These are phyloP conservation scores for Rhogogaster chlorosoma DNA, from an alignment of 2,888 invertebrate genomes.

Conservation along the genomic window DNA sequence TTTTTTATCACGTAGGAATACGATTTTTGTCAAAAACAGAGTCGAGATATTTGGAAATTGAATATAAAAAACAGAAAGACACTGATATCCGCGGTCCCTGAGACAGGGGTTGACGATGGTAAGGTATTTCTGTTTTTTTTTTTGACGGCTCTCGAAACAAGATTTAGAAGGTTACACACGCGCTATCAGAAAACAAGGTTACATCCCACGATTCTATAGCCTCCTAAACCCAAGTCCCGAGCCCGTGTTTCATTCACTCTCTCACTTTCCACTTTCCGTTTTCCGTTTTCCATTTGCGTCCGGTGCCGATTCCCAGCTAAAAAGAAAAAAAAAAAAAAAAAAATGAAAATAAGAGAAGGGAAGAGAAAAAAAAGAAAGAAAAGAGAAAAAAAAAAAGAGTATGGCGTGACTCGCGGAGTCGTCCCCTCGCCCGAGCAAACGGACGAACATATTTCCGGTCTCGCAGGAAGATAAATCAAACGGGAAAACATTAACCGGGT, in stretches of 20 bases:
- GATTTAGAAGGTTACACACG: conserved; percentile 20
- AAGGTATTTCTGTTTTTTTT: conserved; percentile 4
- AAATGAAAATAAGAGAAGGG: background rate
- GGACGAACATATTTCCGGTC: conserved; percentile 49
- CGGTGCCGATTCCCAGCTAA: conserved; percentile 16
- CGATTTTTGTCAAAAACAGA: background rate
- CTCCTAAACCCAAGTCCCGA: background rate
- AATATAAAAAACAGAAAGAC: background rate
- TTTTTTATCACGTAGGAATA: background rate
- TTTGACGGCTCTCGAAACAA: background rate
- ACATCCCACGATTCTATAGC: conserved; percentile 14
- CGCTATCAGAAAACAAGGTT: conserved; percentile 17
- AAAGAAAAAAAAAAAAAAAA: background rate
- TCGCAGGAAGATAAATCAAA: conserved; percentile 60
- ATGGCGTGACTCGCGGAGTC: conserved; percentile 4
- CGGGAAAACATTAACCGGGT: conserved; percentile 53
- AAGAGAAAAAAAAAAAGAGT: background rate
- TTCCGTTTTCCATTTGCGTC: conserved; percentile 26
- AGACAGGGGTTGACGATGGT: background rate
- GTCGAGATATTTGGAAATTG: background rate
- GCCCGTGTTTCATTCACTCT: conserved; percentile 10
- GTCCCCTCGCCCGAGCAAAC: conserved; percentile 15
- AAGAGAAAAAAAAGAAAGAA: background rate
- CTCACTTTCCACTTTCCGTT: conserved; percentile 17
- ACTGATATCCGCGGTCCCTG: background rate